Evolutionary conservation across 2,113 vertebrate species (phyloP).

Genomic region (Seriola aureovittata): DNA sequence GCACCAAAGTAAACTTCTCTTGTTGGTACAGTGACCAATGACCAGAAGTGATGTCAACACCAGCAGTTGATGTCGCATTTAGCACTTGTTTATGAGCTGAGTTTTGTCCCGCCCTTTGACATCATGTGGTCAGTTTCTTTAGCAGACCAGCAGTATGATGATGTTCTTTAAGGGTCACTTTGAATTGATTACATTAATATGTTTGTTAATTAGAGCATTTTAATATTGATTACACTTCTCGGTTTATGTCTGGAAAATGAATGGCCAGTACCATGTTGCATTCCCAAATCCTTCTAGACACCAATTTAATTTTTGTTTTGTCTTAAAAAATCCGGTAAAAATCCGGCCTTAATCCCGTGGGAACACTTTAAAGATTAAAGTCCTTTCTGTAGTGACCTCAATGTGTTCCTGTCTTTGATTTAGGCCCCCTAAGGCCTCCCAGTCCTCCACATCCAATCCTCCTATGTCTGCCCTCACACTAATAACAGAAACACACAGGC

Average conservation of each 20-base stretch:
- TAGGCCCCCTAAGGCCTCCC: background rate
- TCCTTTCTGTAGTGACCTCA: background rate
- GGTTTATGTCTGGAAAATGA: background rate
- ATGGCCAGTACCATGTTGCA: background rate
- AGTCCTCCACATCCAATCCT: background rate
- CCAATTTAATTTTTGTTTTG: background rate
- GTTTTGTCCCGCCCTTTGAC: conserved; percentile 52
- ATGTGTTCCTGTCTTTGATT: conserved; percentile 13
- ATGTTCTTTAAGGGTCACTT: conserved; percentile 10
- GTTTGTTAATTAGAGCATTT: background rate
- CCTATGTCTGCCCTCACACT: background rate
- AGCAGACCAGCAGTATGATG: conserved; percentile 5
- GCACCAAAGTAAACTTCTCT: conserved; percentile 64
- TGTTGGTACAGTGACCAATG: conserved; percentile 51
- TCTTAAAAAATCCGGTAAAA: background rate
- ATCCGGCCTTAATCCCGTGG: background rate
- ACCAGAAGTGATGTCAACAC: conserved; percentile 69
- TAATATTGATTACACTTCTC: background rate
- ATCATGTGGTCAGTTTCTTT: conserved; percentile 57
- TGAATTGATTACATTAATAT: background rate
- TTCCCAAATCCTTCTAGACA: no score
- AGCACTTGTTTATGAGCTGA: conserved; percentile 51
- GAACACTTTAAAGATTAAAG: background rate
- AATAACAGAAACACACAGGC: conserved; percentile 13
- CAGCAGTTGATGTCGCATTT: conserved; percentile 51